phyloP scores from a whole-genome alignment of 1,140 invertebrate genomes.

The Zaprionus ornatus region DNA sequence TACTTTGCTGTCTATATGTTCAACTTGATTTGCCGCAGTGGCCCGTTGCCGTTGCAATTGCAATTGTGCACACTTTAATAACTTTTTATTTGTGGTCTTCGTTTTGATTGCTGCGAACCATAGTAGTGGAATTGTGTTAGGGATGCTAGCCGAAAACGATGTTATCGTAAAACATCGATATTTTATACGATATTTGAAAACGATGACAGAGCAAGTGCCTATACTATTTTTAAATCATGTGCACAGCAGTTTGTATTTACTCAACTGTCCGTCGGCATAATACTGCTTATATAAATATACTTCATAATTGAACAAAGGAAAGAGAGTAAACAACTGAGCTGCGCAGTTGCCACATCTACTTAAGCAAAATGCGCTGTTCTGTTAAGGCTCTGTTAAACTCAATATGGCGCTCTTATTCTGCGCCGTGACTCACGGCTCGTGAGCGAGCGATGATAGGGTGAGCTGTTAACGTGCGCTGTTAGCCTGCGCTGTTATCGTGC shows the following conservation, averaged over 20 bases:
- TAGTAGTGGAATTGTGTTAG: conserved; percentile 4
- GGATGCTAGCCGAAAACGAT: not conserved
- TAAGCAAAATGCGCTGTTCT: too few species aligned
- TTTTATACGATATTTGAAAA: conserved; percentile 1
- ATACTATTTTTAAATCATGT: not conserved
- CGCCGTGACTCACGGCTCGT: too few species aligned
- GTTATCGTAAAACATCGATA: conserved; percentile 8
- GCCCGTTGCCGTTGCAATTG: conserved; percentile 17
- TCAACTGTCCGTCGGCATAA: not conserved
- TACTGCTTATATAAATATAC: too few species aligned
- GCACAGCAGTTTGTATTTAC: not conserved
- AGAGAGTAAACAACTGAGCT: too few species aligned
- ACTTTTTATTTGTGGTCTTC: conserved; percentile 21
- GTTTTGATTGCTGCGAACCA: conserved; percentile 21
- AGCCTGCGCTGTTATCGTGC: not conserved
- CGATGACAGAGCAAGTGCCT: not conserved
- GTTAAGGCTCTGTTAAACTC: too few species aligned
- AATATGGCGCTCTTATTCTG: too few species aligned
- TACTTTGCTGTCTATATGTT: conserved; percentile 13
- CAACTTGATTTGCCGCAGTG: conserved; percentile 15
- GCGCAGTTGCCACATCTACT: too few species aligned
- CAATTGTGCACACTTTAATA: conserved; percentile 33
- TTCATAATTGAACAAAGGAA: too few species aligned
- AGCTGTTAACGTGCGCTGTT: not conserved
- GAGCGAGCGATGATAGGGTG: too few species aligned